These are phyloP conservation scores for Malurus alboscapulatus DNA, from an alignment of 2,113 vertebrate species.

Conservation along the genomic window DNA sequence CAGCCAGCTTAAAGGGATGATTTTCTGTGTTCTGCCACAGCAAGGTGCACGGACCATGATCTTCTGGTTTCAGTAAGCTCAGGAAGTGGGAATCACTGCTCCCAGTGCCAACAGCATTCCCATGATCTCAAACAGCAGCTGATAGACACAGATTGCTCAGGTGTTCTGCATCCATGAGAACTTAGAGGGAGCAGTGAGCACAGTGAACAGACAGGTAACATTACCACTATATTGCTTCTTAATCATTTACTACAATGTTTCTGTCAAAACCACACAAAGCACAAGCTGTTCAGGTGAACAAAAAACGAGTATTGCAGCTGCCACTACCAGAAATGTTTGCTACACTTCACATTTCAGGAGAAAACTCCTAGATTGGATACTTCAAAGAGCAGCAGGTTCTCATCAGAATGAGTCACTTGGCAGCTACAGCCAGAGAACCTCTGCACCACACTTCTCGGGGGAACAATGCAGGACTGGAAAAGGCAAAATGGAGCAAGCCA, in stretches of 20 bases:
- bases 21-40: not conserved
- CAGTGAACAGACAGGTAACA: not conserved
- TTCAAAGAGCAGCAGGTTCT: not conserved
- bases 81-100: not conserved
- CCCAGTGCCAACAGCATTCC: not conserved
- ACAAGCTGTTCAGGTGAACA: not conserved
- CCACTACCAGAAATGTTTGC: not conserved
- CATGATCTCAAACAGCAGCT: not conserved
- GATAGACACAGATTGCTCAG: not conserved
- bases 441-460: fast-evolving
- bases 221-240: fast-evolving
- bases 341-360: not conserved
- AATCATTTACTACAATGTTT: not conserved
- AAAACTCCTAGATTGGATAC: not conserved
- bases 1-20: not conserved
- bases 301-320: not conserved
- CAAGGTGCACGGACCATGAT: not conserved
- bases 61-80: not conserved
- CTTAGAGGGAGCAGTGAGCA: not conserved
- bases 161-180: not conserved
- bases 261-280: not conserved
- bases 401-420: not conserved
- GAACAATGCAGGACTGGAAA: not conserved
- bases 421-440: not conserved
- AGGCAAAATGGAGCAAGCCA: not conserved